Evolutionary conservation across 2,888 invertebrate genomes (phyloP).

Genomic region (Dexiosoma caninum): DNA sequence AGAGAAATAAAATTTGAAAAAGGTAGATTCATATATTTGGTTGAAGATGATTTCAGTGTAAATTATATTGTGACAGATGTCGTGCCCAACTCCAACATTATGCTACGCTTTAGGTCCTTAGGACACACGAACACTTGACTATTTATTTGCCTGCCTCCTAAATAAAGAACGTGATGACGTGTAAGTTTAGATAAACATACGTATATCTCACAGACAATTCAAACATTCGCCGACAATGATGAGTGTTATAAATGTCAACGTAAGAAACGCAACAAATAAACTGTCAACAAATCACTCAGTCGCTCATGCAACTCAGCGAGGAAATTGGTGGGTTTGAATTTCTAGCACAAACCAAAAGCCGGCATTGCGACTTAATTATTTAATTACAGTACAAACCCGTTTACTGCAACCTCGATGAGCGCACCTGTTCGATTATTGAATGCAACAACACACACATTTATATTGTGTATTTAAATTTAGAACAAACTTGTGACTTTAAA

Average conservation of each 20-base stretch:
- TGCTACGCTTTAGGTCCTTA: neutral
- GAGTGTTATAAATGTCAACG: slow-evolving; percentile 55
- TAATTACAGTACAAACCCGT: too few species aligned
- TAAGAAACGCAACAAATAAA: slow-evolving; percentile 34
- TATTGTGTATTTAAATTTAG: too few species aligned
- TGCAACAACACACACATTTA: too few species aligned
- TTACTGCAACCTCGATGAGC: too few species aligned
- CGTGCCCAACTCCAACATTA: neutral
- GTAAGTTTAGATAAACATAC: neutral
- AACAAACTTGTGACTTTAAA: too few species aligned
- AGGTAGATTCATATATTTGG: neutral
- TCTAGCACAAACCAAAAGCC: too few species aligned
- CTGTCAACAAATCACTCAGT: slow-evolving; percentile 23
- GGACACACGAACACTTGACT: neutral
- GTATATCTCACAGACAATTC: neutral
- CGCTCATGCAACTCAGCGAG: too few species aligned
- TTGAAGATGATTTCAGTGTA: slow-evolving; percentile 1
- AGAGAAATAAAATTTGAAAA: neutral
- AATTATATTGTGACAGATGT: slow-evolving; percentile 24
- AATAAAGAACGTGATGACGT: slow-evolving; percentile 2
- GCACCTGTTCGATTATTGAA: too few species aligned
- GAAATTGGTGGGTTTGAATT: too few species aligned
- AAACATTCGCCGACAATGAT: slow-evolving; percentile 27
- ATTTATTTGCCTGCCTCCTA: too few species aligned
- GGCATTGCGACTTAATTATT: too few species aligned